Percentiles rank a stretch among this genome's conserved stretches.
Conservation (phyloP, 2,888 invertebrate species). For the Neuroscelio doddi region DNA sequence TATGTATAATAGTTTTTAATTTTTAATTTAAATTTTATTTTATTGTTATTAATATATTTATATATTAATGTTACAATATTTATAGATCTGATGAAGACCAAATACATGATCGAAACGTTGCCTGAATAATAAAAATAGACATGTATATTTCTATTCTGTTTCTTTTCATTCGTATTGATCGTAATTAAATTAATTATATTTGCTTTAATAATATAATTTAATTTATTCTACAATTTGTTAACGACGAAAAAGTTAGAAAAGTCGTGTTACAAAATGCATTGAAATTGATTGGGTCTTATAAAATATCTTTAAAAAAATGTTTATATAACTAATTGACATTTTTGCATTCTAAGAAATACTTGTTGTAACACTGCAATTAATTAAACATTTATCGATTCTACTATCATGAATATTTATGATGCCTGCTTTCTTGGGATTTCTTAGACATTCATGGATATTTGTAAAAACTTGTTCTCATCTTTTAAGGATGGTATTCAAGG, state of each 20-base stretch:
- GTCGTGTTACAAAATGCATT: slow-evolving; percentile 2
- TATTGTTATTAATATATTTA: no score
- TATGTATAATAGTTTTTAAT: no score
- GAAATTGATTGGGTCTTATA: background rate
- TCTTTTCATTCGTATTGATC: no score
- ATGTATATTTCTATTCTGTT: no score
- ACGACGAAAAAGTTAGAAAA: no score
- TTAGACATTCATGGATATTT: slow-evolving; percentile 7
- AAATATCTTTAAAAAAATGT: slow-evolving; percentile 18
- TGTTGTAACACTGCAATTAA: slow-evolving; percentile 22
- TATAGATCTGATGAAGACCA: no score
- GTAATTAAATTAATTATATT: no score
- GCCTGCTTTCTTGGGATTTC: slow-evolving; percentile 25
- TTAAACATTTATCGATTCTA: slow-evolving; percentile 29
- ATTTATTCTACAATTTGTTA: background rate
- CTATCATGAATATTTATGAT: slow-evolving; percentile 26
- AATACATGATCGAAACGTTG: no score
- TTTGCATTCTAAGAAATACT: slow-evolving; percentile 19
- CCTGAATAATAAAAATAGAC: no score
- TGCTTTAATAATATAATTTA: no score
- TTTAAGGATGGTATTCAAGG: slow-evolving; percentile 8
- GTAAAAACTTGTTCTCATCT: slow-evolving; percentile 19
- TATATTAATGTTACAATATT: no score
- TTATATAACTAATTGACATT: slow-evolving; percentile 25
- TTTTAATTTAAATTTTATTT: no score